Evolutionary conservation across 2,888 invertebrate genomes (phyloP).

Genomic region (Heteromurus nitidus): DNA sequence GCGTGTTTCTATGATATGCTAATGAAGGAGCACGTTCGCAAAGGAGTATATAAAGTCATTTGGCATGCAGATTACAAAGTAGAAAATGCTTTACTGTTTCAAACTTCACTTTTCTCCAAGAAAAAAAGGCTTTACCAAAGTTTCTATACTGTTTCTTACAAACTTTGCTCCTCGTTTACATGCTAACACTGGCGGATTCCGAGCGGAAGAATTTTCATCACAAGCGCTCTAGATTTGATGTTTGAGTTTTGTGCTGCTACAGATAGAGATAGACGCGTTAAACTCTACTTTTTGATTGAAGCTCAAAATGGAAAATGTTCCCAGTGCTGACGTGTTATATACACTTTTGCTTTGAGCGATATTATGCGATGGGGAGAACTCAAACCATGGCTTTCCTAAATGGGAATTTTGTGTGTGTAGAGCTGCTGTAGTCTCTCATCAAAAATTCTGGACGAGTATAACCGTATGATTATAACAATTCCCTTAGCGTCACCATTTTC

Average conservation of each 20-base stretch:
- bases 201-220: constrained; percentile 38
- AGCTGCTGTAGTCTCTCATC: too few relatives aligned
- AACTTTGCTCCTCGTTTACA: constrained; percentile 67
- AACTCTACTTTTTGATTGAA: constrained; percentile 51
- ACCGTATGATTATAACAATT: constrained; percentile 40
- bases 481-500: constrained; percentile 42
- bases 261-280: too few relatives aligned
- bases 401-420: too few relatives aligned
- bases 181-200: constrained; percentile 59
- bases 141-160: constrained; percentile 68
- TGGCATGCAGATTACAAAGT: constrained; percentile 68
- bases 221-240: constrained; percentile 49
- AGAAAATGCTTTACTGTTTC: constrained; percentile 54
- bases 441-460: constrained; percentile 23
- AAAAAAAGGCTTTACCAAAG: constrained; percentile 50
- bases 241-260: constrained; percentile 47
- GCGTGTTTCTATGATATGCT: constrained; percentile 9
- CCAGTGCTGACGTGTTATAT: not conserved
- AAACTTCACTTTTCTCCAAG: constrained; percentile 49
- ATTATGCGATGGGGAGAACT: not conserved
- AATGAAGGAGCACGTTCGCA: constrained; percentile 36
- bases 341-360: not conserved
- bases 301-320: too few relatives aligned
- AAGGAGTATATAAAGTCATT: constrained; percentile 50
- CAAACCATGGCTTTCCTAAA: not conserved